These are phyloP conservation scores for Amblyraja radiata DNA, from an alignment of 2,797 vertebrate species.

Conservation along the genomic window DNA sequence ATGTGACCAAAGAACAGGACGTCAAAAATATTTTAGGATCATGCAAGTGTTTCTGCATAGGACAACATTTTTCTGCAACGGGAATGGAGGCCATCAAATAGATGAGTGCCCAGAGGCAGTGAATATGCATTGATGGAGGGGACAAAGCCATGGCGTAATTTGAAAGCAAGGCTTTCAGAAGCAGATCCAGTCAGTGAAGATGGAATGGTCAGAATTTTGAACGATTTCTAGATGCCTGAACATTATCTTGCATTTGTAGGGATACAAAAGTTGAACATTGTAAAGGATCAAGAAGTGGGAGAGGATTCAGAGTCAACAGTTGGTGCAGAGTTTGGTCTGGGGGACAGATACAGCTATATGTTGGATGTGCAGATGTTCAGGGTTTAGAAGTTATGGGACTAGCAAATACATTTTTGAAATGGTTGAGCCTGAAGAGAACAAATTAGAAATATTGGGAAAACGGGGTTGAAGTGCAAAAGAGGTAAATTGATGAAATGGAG, in stretches of 20 bases:
- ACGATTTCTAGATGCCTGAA: neutral
- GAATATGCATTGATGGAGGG: neutral
- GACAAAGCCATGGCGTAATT: neutral
- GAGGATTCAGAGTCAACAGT: neutral
- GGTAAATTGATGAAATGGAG: neutral
- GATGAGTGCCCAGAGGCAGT: neutral
- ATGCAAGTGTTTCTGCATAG: conserved; percentile 29
- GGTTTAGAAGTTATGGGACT: neutral
- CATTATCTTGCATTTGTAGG: neutral
- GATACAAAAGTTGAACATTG: neutral
- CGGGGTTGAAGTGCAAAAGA: neutral
- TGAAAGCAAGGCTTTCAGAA: neutral
- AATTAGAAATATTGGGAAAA: neutral
- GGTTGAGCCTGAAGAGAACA: neutral
- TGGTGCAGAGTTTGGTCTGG: neutral
- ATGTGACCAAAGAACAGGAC: conserved; percentile 35
- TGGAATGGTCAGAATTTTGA: neutral
- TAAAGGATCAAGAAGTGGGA: neutral
- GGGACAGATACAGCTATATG: no score
- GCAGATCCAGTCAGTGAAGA: neutral
- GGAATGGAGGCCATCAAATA: neutral
- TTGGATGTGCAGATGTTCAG: neutral
- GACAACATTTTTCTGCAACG: neutral
- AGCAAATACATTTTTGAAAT: neutral
- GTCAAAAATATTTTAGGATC: conserved; percentile 32